These are phyloP conservation scores for Caenorhabditis elegans DNA, from an alignment of 1,140 invertebrate genomes.

Conservation along the genomic window DNA sequence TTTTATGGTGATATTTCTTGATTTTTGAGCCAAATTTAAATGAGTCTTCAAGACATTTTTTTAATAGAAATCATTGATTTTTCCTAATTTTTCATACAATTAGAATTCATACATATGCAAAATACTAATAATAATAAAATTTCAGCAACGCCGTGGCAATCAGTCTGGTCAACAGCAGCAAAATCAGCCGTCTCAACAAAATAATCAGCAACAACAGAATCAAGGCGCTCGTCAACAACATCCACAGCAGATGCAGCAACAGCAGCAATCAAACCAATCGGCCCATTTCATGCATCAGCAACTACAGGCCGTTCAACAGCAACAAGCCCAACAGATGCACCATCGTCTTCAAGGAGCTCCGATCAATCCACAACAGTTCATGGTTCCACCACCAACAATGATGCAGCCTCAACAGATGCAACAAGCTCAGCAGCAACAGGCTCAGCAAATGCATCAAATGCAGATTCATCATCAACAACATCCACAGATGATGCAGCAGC, in stretches of 20 bases:
- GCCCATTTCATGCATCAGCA: not conserved
- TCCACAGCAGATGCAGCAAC: slow-evolving; percentile 13
- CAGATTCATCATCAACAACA: slow-evolving; percentile 1
- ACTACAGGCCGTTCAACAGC: not conserved
- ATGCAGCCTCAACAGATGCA: not conserved
- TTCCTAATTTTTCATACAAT: no score
- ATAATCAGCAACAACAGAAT: not conserved
- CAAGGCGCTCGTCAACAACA: not conserved
- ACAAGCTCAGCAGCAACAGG: not conserved
- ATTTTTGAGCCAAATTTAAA: no score
- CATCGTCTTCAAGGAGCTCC: not conserved
- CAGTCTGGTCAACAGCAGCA: not conserved
- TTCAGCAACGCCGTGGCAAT: not conserved
- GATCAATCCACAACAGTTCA: slow-evolving; percentile 20
- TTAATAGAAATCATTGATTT: no score
- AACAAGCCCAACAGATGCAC: not conserved
- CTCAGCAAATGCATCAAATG: slow-evolving; percentile 4
- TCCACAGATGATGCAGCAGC: not conserved
- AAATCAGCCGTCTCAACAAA: not conserved
- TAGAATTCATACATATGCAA: no score
- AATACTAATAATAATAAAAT: no score
- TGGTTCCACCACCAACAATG: not conserved
- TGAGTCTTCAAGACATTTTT: no score
- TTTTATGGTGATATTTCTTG: no score
- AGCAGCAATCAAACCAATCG: not conserved